phyloP scores from a whole-genome alignment of 2,113 vertebrate genomes.

The Dipodomys ordii region DNA sequence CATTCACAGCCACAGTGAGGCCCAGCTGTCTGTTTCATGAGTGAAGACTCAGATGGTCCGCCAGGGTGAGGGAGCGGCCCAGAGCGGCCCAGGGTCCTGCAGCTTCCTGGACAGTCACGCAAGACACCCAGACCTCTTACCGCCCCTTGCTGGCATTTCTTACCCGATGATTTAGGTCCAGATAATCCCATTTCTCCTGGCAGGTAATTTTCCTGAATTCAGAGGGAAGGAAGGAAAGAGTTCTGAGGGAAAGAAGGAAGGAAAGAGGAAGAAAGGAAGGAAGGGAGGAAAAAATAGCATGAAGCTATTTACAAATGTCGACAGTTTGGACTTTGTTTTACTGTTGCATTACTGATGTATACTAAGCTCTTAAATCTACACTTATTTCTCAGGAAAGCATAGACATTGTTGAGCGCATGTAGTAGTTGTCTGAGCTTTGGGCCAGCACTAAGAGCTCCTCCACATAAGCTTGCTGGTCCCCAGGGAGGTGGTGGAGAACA shows the following conservation, averaged over 20 bases:
- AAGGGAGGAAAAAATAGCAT: accelerated
- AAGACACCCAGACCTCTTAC: accelerated
- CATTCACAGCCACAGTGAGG: neutral
- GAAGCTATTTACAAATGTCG: neutral
- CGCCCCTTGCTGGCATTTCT: neutral
- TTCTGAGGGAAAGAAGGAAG: neutral
- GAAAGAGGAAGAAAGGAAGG: neutral
- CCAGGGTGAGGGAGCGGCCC: accelerated
- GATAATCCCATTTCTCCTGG: neutral
- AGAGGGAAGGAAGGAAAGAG: neutral
- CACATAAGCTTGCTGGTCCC: too few relatives aligned
- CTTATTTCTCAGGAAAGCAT: slow-evolving; percentile 41
- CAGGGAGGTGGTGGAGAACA: neutral
- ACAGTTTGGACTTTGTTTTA: neutral
- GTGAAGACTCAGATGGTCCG: neutral
- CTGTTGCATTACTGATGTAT: neutral
- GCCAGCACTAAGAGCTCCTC: too few relatives aligned
- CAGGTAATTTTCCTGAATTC: neutral
- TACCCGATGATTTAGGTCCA: neutral
- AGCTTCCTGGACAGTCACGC: neutral
- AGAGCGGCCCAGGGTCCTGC: neutral
- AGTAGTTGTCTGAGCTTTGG: neutral
- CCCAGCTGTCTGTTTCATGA: too few relatives aligned
- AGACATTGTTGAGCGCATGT: neutral
- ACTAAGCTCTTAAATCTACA: neutral